Evolutionary conservation across 2,797 vertebrate species (phyloP), one percentile per base, ranked within the genome.

Genomic region (Enteromius radiatus): DNA sequence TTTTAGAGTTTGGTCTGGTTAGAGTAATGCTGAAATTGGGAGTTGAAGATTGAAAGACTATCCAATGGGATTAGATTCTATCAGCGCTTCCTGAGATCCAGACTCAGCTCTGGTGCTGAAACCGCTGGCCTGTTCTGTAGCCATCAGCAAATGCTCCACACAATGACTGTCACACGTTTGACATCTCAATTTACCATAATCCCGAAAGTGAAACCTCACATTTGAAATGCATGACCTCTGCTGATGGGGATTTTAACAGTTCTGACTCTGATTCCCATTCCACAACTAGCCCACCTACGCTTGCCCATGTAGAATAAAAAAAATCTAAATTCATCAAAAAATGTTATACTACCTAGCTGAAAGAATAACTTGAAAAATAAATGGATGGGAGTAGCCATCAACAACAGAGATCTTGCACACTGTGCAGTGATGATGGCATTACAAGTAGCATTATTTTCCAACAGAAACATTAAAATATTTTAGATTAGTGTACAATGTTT

Each of bases 161-260:
- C 4, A 19, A 45, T 43, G 36, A 11, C 36, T 36, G 33, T 36
- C 36, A 80, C 26, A 45, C 49, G 8, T 56, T 56, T 59, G 78
- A 69, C 78, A 79, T 45, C 78, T 70, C 78, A 61, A 70, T 70
- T 69, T 69, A 43, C 12, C 65, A 69, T 79, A 79, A 69, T 59
- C 78, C 52, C 65, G 0, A 43, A 80, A 80, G 65, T 2, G 11
- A 80, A 70, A 43, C 36, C 49, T 70, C 61, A 23, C 78, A 80
- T 80, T 41, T 69, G 15, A 80, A 80, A 80, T 78, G n/a, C 45
- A 78, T 47, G 43, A 78, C 76, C 76, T 65, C 41, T 49, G 19
- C 12, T 38, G 31, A 68, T 69, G 77, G 47, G 41, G 41, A 77
- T 49, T 64, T n/a, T 19, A 45, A 63, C 75, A 63, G 67, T 78